A percentile compares a stretch with the other conserved stretches of the same genome.
Conservation (phyloP, 2,113 vertebrate genomes). For the Apodemus sylvaticus region DNA sequence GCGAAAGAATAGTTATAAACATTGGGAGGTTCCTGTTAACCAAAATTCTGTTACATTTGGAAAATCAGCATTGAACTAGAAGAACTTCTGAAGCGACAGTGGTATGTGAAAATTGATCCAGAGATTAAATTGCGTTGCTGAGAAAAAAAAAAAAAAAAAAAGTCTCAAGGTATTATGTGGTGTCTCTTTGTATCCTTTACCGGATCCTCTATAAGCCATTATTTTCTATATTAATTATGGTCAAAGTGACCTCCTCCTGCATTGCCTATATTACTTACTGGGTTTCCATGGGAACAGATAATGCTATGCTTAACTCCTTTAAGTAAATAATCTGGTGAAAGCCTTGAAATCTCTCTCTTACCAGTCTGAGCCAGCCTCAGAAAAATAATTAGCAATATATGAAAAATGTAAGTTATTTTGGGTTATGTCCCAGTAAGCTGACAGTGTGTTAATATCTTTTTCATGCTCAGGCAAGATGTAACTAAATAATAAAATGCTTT, state of each 20-base stretch:
- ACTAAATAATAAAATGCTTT: slow-evolving; percentile 77
- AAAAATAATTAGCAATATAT: slow-evolving; percentile 80
- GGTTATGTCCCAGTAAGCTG: slow-evolving; percentile 77
- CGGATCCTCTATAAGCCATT: slow-evolving; percentile 7
- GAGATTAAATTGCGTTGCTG: background rate
- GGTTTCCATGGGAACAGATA: slow-evolving; percentile 74
- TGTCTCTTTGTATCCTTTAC: background rate
- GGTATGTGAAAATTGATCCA: background rate
- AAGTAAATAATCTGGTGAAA: slow-evolving; percentile 72
- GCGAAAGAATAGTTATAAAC: background rate
- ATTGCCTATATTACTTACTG: slow-evolving; percentile 20
- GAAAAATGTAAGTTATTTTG: slow-evolving; percentile 78
- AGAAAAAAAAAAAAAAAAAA: background rate
- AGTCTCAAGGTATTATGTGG: background rate
- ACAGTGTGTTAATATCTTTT: slow-evolving; percentile 64
- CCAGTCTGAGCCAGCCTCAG: slow-evolving; percentile 69
- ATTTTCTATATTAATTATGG: slow-evolving; percentile 71
- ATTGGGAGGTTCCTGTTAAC: background rate
- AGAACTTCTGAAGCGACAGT: background rate
- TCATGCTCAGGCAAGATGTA: slow-evolving; percentile 73
- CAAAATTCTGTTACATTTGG: background rate
- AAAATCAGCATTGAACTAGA: slow-evolving; percentile 33
- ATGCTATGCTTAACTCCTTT: slow-evolving; percentile 55
- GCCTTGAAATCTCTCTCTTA: slow-evolving; percentile 74
- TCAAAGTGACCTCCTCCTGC: slow-evolving; percentile 59